Conservation (phyloP, 2,888 invertebrate genomes). For the Endotricha flammealis region DNA sequence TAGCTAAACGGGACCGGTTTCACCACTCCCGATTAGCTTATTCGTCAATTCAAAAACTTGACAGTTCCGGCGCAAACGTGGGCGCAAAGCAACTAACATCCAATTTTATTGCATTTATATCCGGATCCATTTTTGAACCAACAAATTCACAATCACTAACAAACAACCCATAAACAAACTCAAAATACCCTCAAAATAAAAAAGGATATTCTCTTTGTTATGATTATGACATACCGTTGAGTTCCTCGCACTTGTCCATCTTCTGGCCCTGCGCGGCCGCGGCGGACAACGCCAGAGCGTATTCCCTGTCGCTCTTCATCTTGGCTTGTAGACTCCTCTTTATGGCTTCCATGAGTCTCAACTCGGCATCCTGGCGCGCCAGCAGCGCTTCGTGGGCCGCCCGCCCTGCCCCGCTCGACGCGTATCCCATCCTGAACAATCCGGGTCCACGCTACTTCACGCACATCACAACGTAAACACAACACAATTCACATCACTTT, state of each 20-base stretch:
- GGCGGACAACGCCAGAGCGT: slow-evolving; percentile 89
- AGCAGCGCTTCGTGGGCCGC: slow-evolving; percentile 94
- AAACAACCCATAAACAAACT: too few relatives aligned
- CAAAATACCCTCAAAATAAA: too few relatives aligned
- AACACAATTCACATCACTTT: slow-evolving; percentile 66
- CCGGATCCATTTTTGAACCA: too few relatives aligned
- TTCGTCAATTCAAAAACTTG: too few relatives aligned
- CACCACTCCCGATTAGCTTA: too few relatives aligned
- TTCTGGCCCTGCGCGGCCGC: slow-evolving; percentile 90
- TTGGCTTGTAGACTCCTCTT: slow-evolving; percentile 90
- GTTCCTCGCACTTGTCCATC: slow-evolving; percentile 86
- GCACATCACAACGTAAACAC: slow-evolving; percentile 68
- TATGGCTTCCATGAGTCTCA: slow-evolving; percentile 94
- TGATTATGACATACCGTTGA: slow-evolving; percentile 72
- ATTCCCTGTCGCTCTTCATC: slow-evolving; percentile 95
- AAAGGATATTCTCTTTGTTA: too few relatives aligned
- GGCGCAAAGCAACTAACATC: too few relatives aligned
- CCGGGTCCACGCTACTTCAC: slow-evolving; percentile 46
- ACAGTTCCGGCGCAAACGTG: too few relatives aligned
- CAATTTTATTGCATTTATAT: too few relatives aligned
- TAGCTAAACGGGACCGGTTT: too few relatives aligned
- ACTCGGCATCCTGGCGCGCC: slow-evolving; percentile 93
- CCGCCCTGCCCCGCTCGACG: slow-evolving; percentile 90
- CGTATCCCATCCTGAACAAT: slow-evolving; percentile 86
- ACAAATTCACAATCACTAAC: too few relatives aligned